Percentiles rank a stretch among this genome's conserved stretches.
phyloP scores from a whole-genome alignment of 2,888 invertebrate genomes.

The Papilio elwesi region DNA sequence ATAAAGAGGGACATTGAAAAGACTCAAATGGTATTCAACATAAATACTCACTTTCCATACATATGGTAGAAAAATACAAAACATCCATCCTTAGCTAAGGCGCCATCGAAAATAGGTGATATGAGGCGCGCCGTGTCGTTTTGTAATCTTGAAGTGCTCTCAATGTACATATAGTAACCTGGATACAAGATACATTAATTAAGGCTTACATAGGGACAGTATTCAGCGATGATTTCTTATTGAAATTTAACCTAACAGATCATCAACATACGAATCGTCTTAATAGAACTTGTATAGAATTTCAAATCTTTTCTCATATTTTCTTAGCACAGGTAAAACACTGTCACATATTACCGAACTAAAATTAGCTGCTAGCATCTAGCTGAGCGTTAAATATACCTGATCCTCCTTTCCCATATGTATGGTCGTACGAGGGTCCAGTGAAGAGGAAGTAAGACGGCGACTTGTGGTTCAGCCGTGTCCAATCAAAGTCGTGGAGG shows the following conservation, averaged over 20 bases:
- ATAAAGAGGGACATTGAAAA: no score
- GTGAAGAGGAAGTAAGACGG: slow-evolving; percentile 87
- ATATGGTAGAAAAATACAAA: slow-evolving; percentile 91
- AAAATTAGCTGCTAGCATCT: neutral
- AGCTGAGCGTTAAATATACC: slow-evolving; percentile 48
- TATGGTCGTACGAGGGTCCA: slow-evolving; percentile 91
- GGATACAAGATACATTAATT: slow-evolving; percentile 50
- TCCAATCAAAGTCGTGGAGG: slow-evolving; percentile 90
- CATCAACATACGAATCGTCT: no score
- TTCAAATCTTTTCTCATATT: neutral
- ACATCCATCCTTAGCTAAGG: slow-evolving; percentile 78
- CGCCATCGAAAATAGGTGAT: slow-evolving; percentile 87
- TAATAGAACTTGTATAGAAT: no score
- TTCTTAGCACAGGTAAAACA: neutral
- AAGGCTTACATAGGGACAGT: no score
- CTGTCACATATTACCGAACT: no score
- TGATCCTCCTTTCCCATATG: slow-evolving; percentile 75
- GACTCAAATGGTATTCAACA: neutral
- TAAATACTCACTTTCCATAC: slow-evolving; percentile 85
- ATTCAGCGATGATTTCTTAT: no score
- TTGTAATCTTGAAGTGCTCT: slow-evolving; percentile 85
- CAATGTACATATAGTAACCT: slow-evolving; percentile 94
- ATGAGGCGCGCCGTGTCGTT: slow-evolving; percentile 89
- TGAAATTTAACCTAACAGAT: no score
- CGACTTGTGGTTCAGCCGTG: slow-evolving; percentile 85